Evolutionary conservation across 2,797 vertebrate genomes (phyloP), one percentile per base, ranked within the genome.

Genomic region (Pteronotus mesoamericanus): DNA sequence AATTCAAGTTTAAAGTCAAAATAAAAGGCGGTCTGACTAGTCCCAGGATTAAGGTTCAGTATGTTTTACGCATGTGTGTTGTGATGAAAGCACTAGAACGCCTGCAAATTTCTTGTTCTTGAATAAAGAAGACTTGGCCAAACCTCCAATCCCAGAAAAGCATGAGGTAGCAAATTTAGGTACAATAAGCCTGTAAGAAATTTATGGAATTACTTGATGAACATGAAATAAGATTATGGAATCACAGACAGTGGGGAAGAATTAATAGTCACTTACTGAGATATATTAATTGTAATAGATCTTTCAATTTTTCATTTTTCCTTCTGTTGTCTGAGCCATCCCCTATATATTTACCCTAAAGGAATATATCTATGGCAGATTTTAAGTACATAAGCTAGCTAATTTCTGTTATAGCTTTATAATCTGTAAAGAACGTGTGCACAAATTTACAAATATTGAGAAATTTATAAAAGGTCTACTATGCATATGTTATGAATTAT

Each of bases 1-100:
- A 82, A 34, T 75, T 71, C 51, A 91, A 55, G n/a, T 22, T 59
- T 92, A 55, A 94, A 75, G 34, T 96, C 22, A 83, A 85, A 75
- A 59, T 59, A n/a, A 72, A 94, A 84, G 74, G 53, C n/a, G 1
- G 19, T 37, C 26, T 48, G 44, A 82, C 61, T 53, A 89, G 51
- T 15, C 4, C 53, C 51, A 6, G 2, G 5, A 91, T 37, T 82
- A 61, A 96, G 48, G 53, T 59, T 44, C 4, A 14, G n/a, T 9
- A n/a, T 26, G n/a, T 69, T 94, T 88, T 89, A n/a, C 19, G 11
- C 12, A 12, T 14, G 32, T 9, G 14, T 2, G 7, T 19, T 68
- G 18, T 59, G 39, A 57, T 78, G 68, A 90, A 93, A 89, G 44
- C 34, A n/a, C 12, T 29, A 1, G 78, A 90, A 44, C 5, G 39